Evolutionary conservation across 1,140 invertebrate genomes (phyloP).

Genomic region (Dysdera silvatica): DNA sequence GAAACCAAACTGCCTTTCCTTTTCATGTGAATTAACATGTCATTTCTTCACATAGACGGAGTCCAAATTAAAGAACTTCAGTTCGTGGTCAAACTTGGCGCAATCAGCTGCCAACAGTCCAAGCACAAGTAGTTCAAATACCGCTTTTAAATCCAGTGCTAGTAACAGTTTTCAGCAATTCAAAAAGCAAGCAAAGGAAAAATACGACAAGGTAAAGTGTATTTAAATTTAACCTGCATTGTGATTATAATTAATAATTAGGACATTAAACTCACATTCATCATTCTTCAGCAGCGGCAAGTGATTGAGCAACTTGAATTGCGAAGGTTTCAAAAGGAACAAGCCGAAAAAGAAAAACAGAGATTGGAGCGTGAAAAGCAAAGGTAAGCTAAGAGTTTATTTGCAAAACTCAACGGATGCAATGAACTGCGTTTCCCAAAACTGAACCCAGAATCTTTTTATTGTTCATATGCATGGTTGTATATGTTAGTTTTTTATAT

Average conservation of each 20-base stretch:
- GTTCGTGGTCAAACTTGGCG: slow-evolving; percentile 83
- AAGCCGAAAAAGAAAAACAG: slow-evolving; percentile 68
- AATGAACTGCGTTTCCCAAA: neutral
- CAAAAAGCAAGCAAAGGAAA: slow-evolving; percentile 90
- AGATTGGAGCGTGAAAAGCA: slow-evolving; percentile 68
- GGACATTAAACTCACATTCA: neutral
- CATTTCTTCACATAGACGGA: slow-evolving; percentile 32
- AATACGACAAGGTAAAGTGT: slow-evolving; percentile 64
- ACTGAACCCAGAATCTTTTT: neutral
- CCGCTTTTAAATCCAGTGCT: slow-evolving; percentile 33
- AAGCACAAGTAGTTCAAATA: slow-evolving; percentile 33
- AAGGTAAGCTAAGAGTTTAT: slow-evolving; percentile 32
- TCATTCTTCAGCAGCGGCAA: slow-evolving; percentile 58
- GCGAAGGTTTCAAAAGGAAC: slow-evolving; percentile 67
- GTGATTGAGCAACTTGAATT: slow-evolving; percentile 72
- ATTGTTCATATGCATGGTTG: too few species aligned
- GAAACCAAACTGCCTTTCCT: too few species aligned
- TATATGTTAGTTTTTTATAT: too few species aligned
- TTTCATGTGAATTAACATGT: slow-evolving; percentile 8
- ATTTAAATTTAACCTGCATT: neutral
- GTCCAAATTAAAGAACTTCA: slow-evolving; percentile 64
- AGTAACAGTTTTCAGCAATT: slow-evolving; percentile 68
- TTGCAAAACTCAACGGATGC: too few species aligned
- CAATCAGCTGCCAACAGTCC: slow-evolving; percentile 30
- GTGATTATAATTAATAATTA: neutral